Conservation (phyloP, 1,140 invertebrate species). For the Nephotettix cincticeps region DNA sequence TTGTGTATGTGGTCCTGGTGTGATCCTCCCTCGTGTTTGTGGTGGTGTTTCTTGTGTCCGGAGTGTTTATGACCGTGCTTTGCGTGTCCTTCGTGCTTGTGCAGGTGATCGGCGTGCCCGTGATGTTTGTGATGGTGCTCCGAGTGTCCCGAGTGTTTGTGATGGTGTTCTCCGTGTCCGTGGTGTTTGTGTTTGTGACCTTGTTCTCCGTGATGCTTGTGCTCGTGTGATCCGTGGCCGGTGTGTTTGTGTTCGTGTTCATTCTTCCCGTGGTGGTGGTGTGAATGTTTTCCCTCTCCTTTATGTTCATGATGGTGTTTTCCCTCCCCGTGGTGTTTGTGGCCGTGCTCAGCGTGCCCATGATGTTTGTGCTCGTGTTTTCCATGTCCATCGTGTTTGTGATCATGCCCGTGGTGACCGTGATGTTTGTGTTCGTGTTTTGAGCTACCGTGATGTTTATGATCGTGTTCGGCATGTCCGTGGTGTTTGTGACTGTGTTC, state of each 20-base stretch:
- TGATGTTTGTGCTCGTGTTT: conserved; percentile 17
- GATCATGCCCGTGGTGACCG: neutral
- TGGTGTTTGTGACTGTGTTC: conserved; percentile 25
- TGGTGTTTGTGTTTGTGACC: conserved; percentile 16
- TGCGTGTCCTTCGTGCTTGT: neutral
- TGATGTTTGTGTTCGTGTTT: conserved; percentile 26
- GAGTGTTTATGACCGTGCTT: conserved; percentile 23
- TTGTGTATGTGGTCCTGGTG: neutral
- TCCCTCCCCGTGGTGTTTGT: conserved; percentile 21
- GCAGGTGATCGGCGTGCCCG: neutral
- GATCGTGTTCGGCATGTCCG: conserved; percentile 18
- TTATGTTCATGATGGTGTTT: conserved; percentile 23
- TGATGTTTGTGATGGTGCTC: neutral
- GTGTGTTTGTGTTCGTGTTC: conserved; percentile 21
- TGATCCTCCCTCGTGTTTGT: conserved; percentile 23
- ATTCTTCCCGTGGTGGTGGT: conserved; percentile 16
- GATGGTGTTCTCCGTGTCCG: neutral
- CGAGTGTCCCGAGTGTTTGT: neutral
- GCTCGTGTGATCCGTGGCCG: conserved; percentile 20
- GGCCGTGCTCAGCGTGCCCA: conserved; percentile 4
- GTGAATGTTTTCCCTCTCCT: conserved; percentile 12
- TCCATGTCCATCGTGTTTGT: conserved; percentile 18
- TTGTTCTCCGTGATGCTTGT: conserved; percentile 22
- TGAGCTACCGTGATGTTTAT: conserved; percentile 25
- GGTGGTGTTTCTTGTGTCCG: conserved; percentile 15